Conservation (phyloP, 2,797 vertebrate species). For the Toxotes lorentzi region DNA sequence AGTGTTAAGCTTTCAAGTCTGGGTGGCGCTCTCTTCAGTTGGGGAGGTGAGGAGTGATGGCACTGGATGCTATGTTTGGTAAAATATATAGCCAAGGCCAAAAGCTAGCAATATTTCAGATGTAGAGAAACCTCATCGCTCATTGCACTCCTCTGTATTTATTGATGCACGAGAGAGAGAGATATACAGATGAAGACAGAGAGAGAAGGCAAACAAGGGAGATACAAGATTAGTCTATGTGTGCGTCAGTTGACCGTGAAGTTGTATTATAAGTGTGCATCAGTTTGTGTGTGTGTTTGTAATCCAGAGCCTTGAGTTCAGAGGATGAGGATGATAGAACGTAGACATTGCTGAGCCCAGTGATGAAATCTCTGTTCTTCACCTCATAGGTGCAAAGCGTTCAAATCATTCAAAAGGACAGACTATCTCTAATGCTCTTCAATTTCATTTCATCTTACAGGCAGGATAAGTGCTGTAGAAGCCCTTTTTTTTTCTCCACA, state of each 20-base stretch:
- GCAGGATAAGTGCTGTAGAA: neutral
- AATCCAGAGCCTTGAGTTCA: constrained; percentile 17
- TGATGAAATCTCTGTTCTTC: constrained; percentile 17
- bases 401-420: neutral
- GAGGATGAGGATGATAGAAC: constrained; percentile 20
- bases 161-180: constrained; percentile 18
- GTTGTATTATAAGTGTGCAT: neutral
- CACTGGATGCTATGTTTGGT: constrained; percentile 71
- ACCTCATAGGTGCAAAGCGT: constrained; percentile 17
- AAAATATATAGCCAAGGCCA: constrained; percentile 62
- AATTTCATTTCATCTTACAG: neutral
- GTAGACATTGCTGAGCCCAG: constrained; percentile 20
- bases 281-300: neutral
- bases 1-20: constrained; percentile 60
- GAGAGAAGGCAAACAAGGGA: neutral
- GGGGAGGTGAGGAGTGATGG: constrained; percentile 34
- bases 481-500: neutral
- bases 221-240: neutral
- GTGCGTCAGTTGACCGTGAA: neutral
- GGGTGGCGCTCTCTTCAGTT: constrained; percentile 42
- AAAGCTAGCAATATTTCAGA: constrained; percentile 51
- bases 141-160: constrained; percentile 7
- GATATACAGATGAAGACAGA: constrained; percentile 1
- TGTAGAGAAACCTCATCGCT: constrained; percentile 7
- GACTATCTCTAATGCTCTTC: neutral